Conservation (phyloP, 2,888 invertebrate genomes). For the Meiosimyza platycephala region DNA sequence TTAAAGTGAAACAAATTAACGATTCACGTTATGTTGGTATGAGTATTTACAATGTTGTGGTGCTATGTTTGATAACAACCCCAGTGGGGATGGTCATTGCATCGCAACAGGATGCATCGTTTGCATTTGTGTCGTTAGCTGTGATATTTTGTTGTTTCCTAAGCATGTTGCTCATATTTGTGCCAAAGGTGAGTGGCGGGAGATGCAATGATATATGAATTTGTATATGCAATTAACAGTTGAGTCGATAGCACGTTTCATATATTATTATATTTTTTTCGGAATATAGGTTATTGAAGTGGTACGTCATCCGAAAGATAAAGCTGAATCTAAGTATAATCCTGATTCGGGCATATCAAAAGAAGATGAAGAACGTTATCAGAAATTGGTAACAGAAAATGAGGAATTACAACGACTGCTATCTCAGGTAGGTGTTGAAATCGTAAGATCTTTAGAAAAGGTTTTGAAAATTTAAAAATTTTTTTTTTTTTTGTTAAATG, state of each 20-base stretch:
- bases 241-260: no score
- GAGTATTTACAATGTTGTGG: constrained; percentile 99
- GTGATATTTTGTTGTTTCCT: constrained; percentile 98
- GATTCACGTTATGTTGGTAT: constrained; percentile 98
- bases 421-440: constrained; percentile 76
- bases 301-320: constrained; percentile 87
- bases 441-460: not conserved
- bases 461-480: not conserved
- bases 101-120: constrained; percentile 97
- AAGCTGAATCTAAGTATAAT: constrained; percentile 88
- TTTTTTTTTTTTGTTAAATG: no score
- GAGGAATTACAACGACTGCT: constrained; percentile 96
- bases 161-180: constrained; percentile 98
- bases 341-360: constrained; percentile 84
- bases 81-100: constrained; percentile 98
- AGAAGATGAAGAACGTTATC: constrained; percentile 95
- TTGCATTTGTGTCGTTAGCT: constrained; percentile 94
- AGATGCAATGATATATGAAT: not conserved
- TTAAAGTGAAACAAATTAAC: constrained; percentile 97
- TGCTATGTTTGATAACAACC: constrained; percentile 96
- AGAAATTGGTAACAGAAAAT: constrained; percentile 92
- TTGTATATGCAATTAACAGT: no score
- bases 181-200: constrained; percentile 84
- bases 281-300: constrained; percentile 82
- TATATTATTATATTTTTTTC: constrained; percentile 31